A percentile compares a stretch with the other conserved stretches of the same genome.
Conservation (phyloP, 1,140 invertebrate species). For the Agrypnia vestita region DNA sequence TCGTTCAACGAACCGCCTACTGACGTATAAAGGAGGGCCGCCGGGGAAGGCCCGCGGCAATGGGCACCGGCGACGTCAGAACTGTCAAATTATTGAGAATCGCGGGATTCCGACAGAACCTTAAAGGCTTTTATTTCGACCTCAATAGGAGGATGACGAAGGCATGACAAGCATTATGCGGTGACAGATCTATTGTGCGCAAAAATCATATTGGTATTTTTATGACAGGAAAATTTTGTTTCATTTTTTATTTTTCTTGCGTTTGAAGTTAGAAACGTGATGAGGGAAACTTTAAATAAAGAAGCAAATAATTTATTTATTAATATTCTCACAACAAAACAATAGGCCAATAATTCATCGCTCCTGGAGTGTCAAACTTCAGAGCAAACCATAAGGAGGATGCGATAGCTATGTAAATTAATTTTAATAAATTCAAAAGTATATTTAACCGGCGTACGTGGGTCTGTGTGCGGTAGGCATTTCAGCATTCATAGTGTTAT, state of each 20-base stretch:
- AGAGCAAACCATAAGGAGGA: too few relatives aligned
- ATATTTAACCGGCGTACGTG: too few relatives aligned
- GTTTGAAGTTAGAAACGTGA: background rate
- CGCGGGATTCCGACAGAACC: background rate
- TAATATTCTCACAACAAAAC: too few relatives aligned
- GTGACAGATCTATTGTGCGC: slow-evolving; percentile 29
- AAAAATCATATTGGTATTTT: slow-evolving; percentile 25
- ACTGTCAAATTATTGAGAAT: slow-evolving; percentile 42
- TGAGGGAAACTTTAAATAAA: too few relatives aligned
- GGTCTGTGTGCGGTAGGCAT: too few relatives aligned
- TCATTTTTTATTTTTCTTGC: background rate
- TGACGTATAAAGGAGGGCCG: background rate
- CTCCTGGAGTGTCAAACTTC: too few relatives aligned
- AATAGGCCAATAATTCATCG: too few relatives aligned
- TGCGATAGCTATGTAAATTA: too few relatives aligned
- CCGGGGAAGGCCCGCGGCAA: background rate
- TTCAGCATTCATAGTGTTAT: too few relatives aligned
- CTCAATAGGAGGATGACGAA: background rate
- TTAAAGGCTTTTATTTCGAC: background rate
- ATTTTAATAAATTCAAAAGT: too few relatives aligned
- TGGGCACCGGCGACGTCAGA: slow-evolving; percentile 15
- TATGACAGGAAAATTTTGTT: background rate
- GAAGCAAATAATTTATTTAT: too few relatives aligned
- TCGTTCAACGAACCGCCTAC: slow-evolving; percentile 14
- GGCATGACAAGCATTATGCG: background rate